These are phyloP conservation scores for Romanogobio albipinnatus DNA, from an alignment of 2,113 vertebrate species.

Conservation along the genomic window DNA sequence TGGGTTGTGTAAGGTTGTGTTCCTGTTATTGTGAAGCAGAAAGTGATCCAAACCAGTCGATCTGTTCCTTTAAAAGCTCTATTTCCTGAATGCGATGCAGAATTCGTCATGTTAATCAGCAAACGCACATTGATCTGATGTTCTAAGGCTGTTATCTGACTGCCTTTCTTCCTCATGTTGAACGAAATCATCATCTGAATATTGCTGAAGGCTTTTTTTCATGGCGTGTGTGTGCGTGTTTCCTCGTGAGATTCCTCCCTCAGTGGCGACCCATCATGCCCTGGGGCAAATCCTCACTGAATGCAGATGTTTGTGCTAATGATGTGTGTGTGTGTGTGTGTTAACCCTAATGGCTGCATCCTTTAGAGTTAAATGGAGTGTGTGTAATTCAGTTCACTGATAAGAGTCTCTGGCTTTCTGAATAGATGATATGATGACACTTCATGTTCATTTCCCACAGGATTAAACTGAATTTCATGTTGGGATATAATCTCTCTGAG, in stretches of 20 bases:
- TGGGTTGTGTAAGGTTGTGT: neutral
- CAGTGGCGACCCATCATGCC: constrained; percentile 7
- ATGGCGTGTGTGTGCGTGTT: neutral
- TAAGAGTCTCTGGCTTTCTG: constrained; percentile 36
- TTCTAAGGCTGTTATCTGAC: neutral
- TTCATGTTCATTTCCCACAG: constrained; percentile 34
- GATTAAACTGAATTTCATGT: constrained; percentile 55
- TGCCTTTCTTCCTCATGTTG: neutral
- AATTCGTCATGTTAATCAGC: neutral
- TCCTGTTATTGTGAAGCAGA: neutral
- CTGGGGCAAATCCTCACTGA: constrained; percentile 29
- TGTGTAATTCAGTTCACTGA: constrained; percentile 68
- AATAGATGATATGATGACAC: neutral
- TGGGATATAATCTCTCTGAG: constrained; percentile 60
- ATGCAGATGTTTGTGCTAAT: constrained; percentile 53
- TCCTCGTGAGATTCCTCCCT: constrained; percentile 19
- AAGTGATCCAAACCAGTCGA: neutral
- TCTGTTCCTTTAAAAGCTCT: neutral
- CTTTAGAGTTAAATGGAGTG: constrained; percentile 70
- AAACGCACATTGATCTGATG: neutral
- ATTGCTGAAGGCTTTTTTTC: neutral
- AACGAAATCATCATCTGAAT: neutral
- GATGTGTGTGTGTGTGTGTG: constrained; percentile 52
- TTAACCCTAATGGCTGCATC: constrained; percentile 64
- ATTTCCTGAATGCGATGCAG: neutral